Evolutionary conservation across 2,797 vertebrate genomes (phyloP), one percentile per base, ranked within the genome.

Genomic region (Sternarchorhynchus goeldii): DNA sequence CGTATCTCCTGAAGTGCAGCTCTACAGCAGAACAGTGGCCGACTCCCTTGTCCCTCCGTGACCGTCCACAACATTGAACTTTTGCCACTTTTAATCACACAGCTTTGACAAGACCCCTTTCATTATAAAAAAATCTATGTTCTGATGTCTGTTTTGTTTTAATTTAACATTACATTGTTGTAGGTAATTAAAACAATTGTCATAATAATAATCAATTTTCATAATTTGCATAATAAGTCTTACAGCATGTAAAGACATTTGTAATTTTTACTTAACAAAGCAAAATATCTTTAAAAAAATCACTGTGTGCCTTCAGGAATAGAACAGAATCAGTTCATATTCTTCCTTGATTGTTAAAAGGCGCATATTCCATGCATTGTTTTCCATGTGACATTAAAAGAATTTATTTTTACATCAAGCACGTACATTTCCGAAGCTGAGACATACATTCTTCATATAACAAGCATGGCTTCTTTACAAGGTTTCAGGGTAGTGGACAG

Each of bases 251-350:
- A 14, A 50, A 50, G 45, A 12, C 45, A 50, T 50, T 50, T 14
- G 45, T 50, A 12, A 50, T 66, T n/a, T 66, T n/a, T 66, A 57
- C 12, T 17, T 34, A 6, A 14, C 60, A 25, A 71, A 73, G 60
- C 2, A 59, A 64, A 80, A 81, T 71, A 10, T 17, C 34, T 63
- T 58, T 59, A 53, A 65, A 16, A 67, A 65, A 67, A 65, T 65
- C 39, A 21, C 45, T 58, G 58, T 45, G 45, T 25, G 57, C 53
- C 4, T 76, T 75, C 31, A 70, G 70, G 29, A 21, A 67, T 53
- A 41, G 31, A 73, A 66, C 14, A 65, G 45, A 66, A 53, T 65
- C 25, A 31, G 56, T 75, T 77, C n/a, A 14, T 31, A 64, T 41
- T 53, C 36, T 29, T 58, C 29, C 63, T 75, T 50, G 31, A 65